phyloP scores from a whole-genome alignment of 2,888 invertebrate species.

The Epirrita christyi region DNA sequence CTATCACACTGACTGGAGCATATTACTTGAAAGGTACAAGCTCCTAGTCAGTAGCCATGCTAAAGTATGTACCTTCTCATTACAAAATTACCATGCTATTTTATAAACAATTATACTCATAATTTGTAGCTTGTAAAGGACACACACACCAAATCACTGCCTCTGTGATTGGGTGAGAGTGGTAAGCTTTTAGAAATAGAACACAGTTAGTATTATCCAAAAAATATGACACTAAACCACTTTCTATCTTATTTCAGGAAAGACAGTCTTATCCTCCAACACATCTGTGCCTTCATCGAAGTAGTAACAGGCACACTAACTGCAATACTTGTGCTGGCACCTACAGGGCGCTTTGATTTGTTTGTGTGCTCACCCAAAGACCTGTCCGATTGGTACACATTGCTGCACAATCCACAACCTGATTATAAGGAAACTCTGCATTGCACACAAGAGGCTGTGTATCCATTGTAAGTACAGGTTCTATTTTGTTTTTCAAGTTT shows the following conservation, averaged over 20 bases:
- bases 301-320: constrained; percentile 89
- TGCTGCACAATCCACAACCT: constrained; percentile 96
- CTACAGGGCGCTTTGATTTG: constrained; percentile 90
- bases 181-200: too few species aligned
- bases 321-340: constrained; percentile 92
- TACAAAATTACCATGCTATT: too few species aligned
- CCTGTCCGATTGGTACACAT: constrained; percentile 98
- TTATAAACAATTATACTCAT: too few species aligned
- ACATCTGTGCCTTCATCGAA: constrained; percentile 93
- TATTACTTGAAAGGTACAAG: too few species aligned
- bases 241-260: constrained; percentile 83
- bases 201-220: background rate
- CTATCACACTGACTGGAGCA: too few species aligned
- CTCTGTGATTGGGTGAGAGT: too few species aligned
- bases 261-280: constrained; percentile 90
- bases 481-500: too few species aligned
- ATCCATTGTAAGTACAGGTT: constrained; percentile 92
- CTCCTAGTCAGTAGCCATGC: too few species aligned
- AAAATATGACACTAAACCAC: background rate
- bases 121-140: too few species aligned
- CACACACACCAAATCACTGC: too few species aligned
- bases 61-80: too few species aligned
- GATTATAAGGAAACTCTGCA: constrained; percentile 94
- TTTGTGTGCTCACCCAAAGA: constrained; percentile 91
- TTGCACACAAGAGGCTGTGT: constrained; percentile 99